phyloP scores from a whole-genome alignment of 2,797 vertebrate genomes.

The Pseudochaenichthys georgianus region DNA sequence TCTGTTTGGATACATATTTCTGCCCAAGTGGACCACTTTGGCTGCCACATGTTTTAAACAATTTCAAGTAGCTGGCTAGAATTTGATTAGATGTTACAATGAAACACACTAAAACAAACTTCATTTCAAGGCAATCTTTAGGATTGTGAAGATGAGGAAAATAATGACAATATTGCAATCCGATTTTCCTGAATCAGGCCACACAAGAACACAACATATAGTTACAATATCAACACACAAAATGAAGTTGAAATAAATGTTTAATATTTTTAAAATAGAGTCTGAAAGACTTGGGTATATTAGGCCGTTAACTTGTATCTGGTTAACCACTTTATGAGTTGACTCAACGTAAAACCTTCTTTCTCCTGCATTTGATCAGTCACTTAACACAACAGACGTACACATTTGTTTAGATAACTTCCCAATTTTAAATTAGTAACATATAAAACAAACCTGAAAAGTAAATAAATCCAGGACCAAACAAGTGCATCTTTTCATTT shows the following conservation, averaged over 20 bases:
- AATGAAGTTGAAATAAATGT: not conserved
- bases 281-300: not conserved
- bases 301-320: not conserved
- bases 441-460: not conserved
- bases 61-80: slow-evolving; percentile 36
- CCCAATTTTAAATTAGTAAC: not conserved
- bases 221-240: not conserved
- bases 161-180: not conserved
- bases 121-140: not conserved
- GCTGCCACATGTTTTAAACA: slow-evolving; percentile 41
- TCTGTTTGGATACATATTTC: slow-evolving; percentile 65
- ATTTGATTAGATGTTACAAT: not conserved
- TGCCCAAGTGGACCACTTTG: slow-evolving; percentile 60
- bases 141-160: not conserved
- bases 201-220: not conserved
- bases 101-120: not conserved
- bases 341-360: not conserved
- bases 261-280: too few relatives aligned
- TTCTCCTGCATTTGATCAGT: not conserved
- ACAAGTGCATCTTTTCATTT: not conserved
- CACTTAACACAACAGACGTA: not conserved
- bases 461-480: not conserved
- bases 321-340: not conserved
- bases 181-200: not conserved
- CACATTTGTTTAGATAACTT: not conserved